phyloP scores from a whole-genome alignment of 2,113 vertebrate genomes.

The Lethenteron camtschaticum region DNA sequence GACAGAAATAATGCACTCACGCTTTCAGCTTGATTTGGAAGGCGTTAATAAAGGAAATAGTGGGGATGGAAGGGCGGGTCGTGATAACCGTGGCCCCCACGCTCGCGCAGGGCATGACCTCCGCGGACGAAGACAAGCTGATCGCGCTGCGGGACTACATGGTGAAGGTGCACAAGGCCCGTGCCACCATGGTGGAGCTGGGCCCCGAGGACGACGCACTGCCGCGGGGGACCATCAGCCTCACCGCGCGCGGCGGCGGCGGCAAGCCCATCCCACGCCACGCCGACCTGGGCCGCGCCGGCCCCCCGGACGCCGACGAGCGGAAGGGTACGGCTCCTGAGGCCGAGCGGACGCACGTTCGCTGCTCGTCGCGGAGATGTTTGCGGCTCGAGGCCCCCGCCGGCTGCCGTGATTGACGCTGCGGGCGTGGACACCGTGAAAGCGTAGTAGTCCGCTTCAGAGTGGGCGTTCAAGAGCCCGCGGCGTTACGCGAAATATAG shows the following conservation, averaged over 20 bases:
- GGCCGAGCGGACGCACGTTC: background rate
- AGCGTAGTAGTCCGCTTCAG: no score
- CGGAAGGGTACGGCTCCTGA: background rate
- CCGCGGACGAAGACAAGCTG: constrained; percentile 86
- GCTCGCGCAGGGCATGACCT: constrained; percentile 63
- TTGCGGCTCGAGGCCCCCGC: no score
- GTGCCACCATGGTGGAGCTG: constrained; percentile 76
- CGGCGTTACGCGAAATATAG: no score
- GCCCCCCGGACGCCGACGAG: background rate
- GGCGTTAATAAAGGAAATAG: no score
- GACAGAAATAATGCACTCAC: no score
- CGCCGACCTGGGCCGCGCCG: background rate
- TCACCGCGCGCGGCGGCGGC: constrained; percentile 16
- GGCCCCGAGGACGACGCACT: constrained; percentile 48
- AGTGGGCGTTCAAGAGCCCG: no score
- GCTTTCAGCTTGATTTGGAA: no score
- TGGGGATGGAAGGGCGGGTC: no score
- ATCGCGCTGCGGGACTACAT: constrained; percentile 87
- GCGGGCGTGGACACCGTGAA: no score
- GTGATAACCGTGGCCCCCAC: background rate
- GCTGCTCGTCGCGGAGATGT: no score
- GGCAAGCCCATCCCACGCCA: no score
- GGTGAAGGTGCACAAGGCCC: constrained; percentile 90
- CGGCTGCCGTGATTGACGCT: no score
- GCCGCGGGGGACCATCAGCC: constrained; percentile 61